These are phyloP conservation scores for Amphiprion percula DNA, from an alignment of 2,113 vertebrate genomes.

Conservation along the genomic window DNA sequence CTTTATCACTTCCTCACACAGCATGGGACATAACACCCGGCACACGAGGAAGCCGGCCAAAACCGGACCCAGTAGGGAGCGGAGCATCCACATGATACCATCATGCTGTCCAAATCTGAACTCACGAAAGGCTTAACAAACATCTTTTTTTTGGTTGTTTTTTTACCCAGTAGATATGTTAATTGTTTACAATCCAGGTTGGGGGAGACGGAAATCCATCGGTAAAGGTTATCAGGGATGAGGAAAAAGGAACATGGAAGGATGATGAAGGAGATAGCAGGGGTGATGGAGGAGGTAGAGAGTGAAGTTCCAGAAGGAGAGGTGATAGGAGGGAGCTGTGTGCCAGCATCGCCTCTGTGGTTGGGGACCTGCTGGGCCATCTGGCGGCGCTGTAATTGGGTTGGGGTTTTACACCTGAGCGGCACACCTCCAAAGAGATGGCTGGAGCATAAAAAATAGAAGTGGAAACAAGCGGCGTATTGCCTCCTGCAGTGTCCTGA, in stretches of 20 bases:
- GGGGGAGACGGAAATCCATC: constrained; percentile 19
- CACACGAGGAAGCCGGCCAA: constrained; percentile 18
- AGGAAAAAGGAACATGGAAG: constrained; percentile 2
- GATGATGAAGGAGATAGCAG: constrained; percentile 58
- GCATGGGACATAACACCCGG: constrained; percentile 41
- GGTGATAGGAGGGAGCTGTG: constrained; percentile 59
- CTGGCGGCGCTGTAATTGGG: constrained; percentile 84
- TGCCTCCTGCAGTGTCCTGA: neutral
- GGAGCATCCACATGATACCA: constrained; percentile 17
- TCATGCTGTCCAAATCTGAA: constrained; percentile 28
- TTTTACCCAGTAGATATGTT: neutral
- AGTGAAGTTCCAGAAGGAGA: constrained; percentile 72
- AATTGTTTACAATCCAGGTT: neutral
- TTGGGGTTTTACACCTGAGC: constrained; percentile 83
- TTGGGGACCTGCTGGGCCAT: constrained; percentile 81
- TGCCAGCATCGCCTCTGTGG: constrained; percentile 62
- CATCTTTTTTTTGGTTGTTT: neutral
- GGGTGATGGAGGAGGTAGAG: constrained; percentile 43
- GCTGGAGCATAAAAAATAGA: constrained; percentile 26
- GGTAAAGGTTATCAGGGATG: neutral
- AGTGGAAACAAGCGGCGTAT: constrained; percentile 10
- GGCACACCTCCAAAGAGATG: constrained; percentile 58
- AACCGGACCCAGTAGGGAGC: constrained; percentile 41
- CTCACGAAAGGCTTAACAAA: neutral
- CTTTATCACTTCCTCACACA: constrained; percentile 57